A percentile compares a stretch with the other conserved stretches of the same genome.
Conservation (phyloP, 2,113 vertebrate genomes). For the Phyllopteryx taeniolatus region DNA sequence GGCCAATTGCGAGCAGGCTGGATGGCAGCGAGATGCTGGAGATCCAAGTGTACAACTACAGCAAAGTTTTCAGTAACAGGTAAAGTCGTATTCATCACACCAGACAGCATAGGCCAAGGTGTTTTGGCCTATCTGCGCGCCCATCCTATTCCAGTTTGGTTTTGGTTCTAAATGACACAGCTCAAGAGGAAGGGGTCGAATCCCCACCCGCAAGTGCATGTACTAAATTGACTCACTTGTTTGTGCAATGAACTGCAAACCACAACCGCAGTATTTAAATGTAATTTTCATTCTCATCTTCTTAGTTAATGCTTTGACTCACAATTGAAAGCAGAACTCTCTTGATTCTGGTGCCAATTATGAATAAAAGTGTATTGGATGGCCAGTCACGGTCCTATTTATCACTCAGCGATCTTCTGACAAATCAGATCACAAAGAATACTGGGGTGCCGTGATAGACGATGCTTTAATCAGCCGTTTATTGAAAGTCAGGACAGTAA, state of each 20-base stretch:
- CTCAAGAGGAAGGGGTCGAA: constrained; percentile 13
- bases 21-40: constrained; percentile 89
- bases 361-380: constrained; percentile 23
- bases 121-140: background rate
- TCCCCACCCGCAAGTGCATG: constrained; percentile 16
- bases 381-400: constrained; percentile 27
- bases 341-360: background rate
- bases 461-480: background rate
- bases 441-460: background rate
- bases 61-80: constrained; percentile 98
- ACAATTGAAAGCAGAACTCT: background rate
- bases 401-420: constrained; percentile 19
- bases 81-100: constrained; percentile 35
- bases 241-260: constrained; percentile 28
- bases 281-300: background rate
- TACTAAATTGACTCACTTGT: constrained; percentile 43
- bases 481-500: too few relatives aligned
- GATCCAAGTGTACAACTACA: constrained; percentile 95
- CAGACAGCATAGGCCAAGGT: background rate
- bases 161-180: constrained; percentile 10
- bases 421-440: constrained; percentile 1
- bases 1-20: constrained; percentile 85
- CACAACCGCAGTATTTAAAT: constrained; percentile 2
- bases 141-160: constrained; percentile 14
- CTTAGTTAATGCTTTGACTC: background rate